Base-by-base conservation (phyloP, 1,140 invertebrate genomes). In the Euwallacea similis region DNA sequence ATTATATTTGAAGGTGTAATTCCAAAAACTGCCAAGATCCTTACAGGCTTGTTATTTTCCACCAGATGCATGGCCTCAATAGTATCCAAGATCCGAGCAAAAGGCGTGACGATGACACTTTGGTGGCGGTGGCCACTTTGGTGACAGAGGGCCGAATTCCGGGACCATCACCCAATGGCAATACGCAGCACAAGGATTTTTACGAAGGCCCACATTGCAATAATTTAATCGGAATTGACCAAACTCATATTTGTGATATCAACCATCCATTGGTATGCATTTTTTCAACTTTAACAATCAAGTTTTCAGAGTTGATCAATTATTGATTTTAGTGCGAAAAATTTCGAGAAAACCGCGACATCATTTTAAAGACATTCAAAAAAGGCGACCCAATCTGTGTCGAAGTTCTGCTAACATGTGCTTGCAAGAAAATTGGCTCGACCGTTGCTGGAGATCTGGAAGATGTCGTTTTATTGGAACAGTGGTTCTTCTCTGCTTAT, bases 161-260 rank as follows among this genome's bases (percentile, higher is more conserved):
- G 42, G 88, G 87, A 42, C 85, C 85, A 73, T 82, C 84, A 64
- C 60, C 50, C 16, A 56, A 33, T 11, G 54, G 33, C 8, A 43
- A 46, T 15, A 15, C 16, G 7, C 76, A 78, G 55, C 72, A 73
- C 1, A 86, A 87, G 73, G 89, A 88, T n/a, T 89, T 90, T 80
- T 86, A 86, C 72, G 89, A 91, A 79, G 90, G 91, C 15, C 90
- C 90, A 7, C 91, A 93, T 77, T 91, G 89, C 85, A 86, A 82
- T 76, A 83, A 69, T 82, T 78, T 53, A 71, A 84, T 66, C 79
- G 83, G 76, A 63, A 73, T 73, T 69, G 73, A 78, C 9, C 81
- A 81, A 60, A 80, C 81, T 71, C 88, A 89, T 73, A 79, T 79
- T 62, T 89, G 88, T 80, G 84, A 87, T 67, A 81, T 83, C 66